These are phyloP conservation scores for Tetranychus piercei DNA, from an alignment of 2,888 invertebrate species.

Conservation along the genomic window DNA sequence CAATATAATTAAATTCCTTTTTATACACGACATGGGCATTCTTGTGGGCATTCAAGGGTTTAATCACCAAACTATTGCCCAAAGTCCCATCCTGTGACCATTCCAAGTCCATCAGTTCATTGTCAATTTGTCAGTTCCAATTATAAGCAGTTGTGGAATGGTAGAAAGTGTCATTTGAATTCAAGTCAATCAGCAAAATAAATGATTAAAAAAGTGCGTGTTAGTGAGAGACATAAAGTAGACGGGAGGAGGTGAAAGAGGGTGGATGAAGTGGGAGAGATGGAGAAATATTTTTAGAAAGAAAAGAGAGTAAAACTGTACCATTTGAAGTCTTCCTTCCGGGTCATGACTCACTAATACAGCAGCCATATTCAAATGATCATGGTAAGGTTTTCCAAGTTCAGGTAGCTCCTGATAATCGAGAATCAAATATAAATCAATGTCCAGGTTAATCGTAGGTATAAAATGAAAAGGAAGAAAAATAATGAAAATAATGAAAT, in stretches of 20 bases:
- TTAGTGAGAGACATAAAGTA: not conserved
- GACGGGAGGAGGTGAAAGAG: not conserved
- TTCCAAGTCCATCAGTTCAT: not conserved
- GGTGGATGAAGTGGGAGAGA: not conserved
- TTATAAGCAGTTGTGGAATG: not conserved
- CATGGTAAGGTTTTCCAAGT: slow-evolving; percentile 70
- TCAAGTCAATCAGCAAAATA: slow-evolving; percentile 36
- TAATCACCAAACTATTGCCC: slow-evolving; percentile 67
- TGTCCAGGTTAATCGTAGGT: not conserved
- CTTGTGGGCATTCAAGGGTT: slow-evolving; percentile 34
- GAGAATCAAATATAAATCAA: not conserved
- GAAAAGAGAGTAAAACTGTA: slow-evolving; percentile 35
- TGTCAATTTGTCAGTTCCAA: not conserved
- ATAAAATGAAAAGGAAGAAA: not conserved
- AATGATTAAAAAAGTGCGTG: not conserved
- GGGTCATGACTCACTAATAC: slow-evolving; percentile 61
- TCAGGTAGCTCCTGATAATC: slow-evolving; percentile 29
- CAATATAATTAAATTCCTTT: not conserved
- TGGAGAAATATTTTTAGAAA: slow-evolving; percentile 41
- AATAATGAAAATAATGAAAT: too few species aligned
- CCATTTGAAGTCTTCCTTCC: slow-evolving; percentile 58
- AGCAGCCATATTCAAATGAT: slow-evolving; percentile 65
- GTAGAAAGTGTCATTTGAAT: not conserved
- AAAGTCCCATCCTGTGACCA: slow-evolving; percentile 54
- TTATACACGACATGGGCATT: slow-evolving; percentile 14